Percentiles rank a stretch among this genome's conserved stretches.
phyloP scores from a whole-genome alignment of 2,888 invertebrate genomes.

The Eilema sororculum region DNA sequence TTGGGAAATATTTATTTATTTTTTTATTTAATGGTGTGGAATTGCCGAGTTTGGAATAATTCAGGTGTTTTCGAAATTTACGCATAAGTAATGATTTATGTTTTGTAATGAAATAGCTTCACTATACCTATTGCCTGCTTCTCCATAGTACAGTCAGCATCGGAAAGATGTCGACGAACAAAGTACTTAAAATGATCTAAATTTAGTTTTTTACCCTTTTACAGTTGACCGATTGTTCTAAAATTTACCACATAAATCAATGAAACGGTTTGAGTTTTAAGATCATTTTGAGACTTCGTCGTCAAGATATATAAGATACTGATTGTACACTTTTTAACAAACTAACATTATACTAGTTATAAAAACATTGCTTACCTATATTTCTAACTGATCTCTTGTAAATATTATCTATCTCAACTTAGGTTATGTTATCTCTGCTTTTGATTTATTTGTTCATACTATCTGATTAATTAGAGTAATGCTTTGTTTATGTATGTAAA shows the following conservation, averaged over 20 bases:
- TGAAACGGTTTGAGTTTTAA: too few species aligned
- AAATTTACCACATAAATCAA: too few species aligned
- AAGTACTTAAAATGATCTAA: too few species aligned
- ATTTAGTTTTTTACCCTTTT: too few species aligned
- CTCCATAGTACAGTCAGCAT: too few species aligned
- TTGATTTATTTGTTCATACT: background rate
- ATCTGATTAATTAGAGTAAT: background rate
- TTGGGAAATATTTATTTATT: too few species aligned
- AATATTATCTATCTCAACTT: background rate
- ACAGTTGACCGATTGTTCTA: too few species aligned
- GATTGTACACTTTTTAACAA: background rate
- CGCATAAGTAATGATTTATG: background rate
- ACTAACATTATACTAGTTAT: conserved; percentile 1
- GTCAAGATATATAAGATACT: too few species aligned
- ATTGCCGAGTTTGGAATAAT: background rate
- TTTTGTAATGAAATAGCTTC: background rate
- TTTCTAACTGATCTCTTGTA: background rate
- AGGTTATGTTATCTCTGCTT: background rate
- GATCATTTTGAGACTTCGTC: too few species aligned
- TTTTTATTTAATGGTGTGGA: too few species aligned
- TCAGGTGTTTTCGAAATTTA: background rate
- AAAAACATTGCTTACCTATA: background rate
- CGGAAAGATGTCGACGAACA: too few species aligned
- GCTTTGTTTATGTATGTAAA: background rate
- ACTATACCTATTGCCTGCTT: too few species aligned